These are phyloP conservation scores for Drosophila subobscura DNA, from an alignment of 1,140 invertebrate species.

Conservation along the genomic window DNA sequence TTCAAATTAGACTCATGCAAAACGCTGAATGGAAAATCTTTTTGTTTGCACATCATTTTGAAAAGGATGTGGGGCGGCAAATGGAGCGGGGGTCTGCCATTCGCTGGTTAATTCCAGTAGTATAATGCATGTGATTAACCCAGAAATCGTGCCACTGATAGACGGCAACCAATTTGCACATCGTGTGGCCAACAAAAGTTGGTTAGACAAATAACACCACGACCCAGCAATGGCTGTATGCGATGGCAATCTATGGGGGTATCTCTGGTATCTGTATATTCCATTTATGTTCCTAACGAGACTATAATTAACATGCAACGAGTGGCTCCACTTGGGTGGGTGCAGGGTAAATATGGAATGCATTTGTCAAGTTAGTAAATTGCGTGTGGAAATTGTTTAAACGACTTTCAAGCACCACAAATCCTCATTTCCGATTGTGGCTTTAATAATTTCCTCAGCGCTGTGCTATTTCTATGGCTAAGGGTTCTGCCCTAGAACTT, in stretches of 20 bases:
- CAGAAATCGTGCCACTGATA: constrained; percentile 44
- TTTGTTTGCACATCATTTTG: constrained; percentile 57
- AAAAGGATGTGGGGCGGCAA: neutral
- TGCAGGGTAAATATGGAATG: constrained; percentile 4
- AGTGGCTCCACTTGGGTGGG: constrained; percentile 15
- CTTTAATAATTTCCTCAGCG: constrained; percentile 1
- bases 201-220: constrained; percentile 42
- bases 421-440: neutral
- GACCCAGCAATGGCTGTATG: constrained; percentile 19
- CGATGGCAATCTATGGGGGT: neutral
- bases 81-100: neutral
- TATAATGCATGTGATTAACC: constrained; percentile 67
- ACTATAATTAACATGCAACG: constrained; percentile 32
- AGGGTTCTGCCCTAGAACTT: neutral
- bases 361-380: constrained; percentile 25
- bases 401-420: too few species aligned
- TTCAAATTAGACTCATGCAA: constrained; percentile 78
- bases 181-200: constrained; percentile 50
- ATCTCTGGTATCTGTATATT: constrained; percentile 18
- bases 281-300: constrained; percentile 35
- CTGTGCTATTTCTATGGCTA: neutral
- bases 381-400: neutral
- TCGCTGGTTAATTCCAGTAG: constrained; percentile 37
- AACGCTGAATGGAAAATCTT: constrained; percentile 54
- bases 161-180: constrained; percentile 40